A percentile compares a stretch with the other conserved stretches of the same genome.
phyloP scores from a whole-genome alignment of 30 jellyfish, hydroid and myxozoan genomes.

The Aurelia sp. region DNA sequence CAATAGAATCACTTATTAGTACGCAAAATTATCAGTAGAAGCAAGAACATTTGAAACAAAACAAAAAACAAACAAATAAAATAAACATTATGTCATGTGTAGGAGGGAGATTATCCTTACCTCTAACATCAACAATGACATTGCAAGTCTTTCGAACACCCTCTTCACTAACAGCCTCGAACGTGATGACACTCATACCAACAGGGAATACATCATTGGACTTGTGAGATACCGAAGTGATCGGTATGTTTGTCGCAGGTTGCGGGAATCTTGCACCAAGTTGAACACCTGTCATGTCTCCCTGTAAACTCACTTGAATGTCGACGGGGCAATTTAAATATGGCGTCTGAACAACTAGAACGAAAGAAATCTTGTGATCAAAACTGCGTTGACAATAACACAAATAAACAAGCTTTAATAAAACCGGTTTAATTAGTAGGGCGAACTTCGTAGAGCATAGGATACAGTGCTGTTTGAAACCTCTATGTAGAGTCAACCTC shows the following conservation, averaged over 20 bases:
- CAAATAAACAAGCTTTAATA: too few species aligned
- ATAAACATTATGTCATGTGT: neutral
- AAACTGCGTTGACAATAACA: too few species aligned
- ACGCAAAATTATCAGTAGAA: too few species aligned
- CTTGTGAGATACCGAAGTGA: conserved; percentile 50
- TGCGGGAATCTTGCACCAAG: conserved; percentile 73
- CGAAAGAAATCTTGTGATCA: conserved; percentile 5
- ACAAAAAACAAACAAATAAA: neutral
- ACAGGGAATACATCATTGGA: conserved; percentile 56
- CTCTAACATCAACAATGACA: conserved; percentile 75
- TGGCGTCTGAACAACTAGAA: conserved; percentile 79
- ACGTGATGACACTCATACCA: conserved; percentile 76
- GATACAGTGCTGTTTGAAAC: too few species aligned
- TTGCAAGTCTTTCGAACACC: conserved; percentile 79
- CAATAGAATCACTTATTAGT: too few species aligned
- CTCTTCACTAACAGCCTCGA: conserved; percentile 72
- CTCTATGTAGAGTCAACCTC: too few species aligned
- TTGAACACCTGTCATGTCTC: conserved; percentile 19
- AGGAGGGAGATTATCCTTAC: conserved; percentile 33
- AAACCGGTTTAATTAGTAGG: too few species aligned
- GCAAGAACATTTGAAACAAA: neutral
- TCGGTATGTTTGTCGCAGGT: conserved; percentile 84
- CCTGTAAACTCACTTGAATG: conserved; percentile 52
- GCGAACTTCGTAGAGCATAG: too few species aligned
- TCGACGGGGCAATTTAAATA: conserved; percentile 93